phyloP scores from a whole-genome alignment of 2,797 vertebrate species.

The Acanthornis magna region DNA sequence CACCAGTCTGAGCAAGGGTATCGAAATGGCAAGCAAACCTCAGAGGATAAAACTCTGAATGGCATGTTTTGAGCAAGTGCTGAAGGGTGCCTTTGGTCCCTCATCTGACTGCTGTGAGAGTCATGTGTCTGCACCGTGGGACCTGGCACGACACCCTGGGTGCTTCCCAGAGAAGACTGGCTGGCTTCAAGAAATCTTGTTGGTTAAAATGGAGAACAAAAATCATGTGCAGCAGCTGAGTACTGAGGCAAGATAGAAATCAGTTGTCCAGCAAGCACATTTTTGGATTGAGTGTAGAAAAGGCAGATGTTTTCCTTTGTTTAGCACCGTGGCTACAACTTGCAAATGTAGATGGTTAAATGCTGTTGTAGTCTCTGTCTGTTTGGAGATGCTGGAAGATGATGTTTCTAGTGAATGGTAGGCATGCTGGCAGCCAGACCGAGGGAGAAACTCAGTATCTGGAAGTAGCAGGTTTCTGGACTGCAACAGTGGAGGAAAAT shows the following conservation, averaged over 20 bases:
- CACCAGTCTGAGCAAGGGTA: background rate
- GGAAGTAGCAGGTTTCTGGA: background rate
- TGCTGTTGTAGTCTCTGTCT: background rate
- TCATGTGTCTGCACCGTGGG: background rate
- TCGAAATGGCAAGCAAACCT: slow-evolving; percentile 43
- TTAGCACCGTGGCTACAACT: background rate
- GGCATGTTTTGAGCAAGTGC: slow-evolving; percentile 25
- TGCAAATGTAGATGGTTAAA: background rate
- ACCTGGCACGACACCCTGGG: background rate
- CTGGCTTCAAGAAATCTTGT: background rate
- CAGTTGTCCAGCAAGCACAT: background rate
- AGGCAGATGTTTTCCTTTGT: background rate
- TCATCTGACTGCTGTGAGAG: slow-evolving; percentile 12
- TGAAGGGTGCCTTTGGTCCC: background rate
- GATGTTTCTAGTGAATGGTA: background rate
- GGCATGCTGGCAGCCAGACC: background rate
- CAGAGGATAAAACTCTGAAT: slow-evolving; percentile 53
- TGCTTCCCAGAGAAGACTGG: background rate
- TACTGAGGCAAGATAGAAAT: background rate
- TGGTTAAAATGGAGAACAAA: background rate
- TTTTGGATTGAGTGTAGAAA: background rate
- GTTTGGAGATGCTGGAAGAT: background rate
- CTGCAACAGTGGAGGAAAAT: background rate
- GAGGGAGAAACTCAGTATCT: background rate
- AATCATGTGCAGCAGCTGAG: background rate